Percentiles rank a stretch among this genome's conserved stretches.
Evolutionary conservation across 2,113 vertebrate genomes (phyloP).

Genomic region (Pteruthius melanotis): DNA sequence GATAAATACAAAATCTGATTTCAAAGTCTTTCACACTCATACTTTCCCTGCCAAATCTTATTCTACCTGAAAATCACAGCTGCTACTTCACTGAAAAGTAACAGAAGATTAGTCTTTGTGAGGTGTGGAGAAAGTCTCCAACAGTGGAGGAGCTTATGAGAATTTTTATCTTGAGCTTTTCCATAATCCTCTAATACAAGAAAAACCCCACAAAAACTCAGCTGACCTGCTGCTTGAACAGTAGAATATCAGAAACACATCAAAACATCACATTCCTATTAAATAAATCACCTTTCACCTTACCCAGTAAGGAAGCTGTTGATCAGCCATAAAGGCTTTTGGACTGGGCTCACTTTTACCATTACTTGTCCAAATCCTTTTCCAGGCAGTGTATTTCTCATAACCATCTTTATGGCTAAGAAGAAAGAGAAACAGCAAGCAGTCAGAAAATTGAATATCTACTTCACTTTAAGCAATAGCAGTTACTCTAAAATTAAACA

Average conservation of each 20-base stretch:
- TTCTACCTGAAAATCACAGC: background rate
- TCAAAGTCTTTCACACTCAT: background rate
- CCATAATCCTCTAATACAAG: background rate
- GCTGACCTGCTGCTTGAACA: background rate
- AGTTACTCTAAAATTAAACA: background rate
- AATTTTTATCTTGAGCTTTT: background rate
- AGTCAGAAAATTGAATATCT: background rate
- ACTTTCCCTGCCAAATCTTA: background rate
- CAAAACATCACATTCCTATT: background rate
- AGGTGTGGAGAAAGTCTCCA: background rate
- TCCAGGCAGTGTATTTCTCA: slow-evolving; percentile 90
- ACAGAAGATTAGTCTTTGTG: background rate
- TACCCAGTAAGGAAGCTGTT: slow-evolving; percentile 97
- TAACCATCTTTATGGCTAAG: slow-evolving; percentile 97
- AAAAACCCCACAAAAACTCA: background rate
- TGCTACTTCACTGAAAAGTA: background rate
- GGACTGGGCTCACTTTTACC: slow-evolving; percentile 97
- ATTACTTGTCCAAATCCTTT: slow-evolving; percentile 95
- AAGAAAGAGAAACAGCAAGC: background rate
- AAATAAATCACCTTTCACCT: slow-evolving; percentile 9
- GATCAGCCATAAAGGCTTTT: slow-evolving; percentile 98
- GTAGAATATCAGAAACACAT: background rate
- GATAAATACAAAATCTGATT: background rate
- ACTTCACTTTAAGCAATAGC: background rate
- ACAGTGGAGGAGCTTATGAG: background rate